These are phyloP conservation scores for Callimorpha dominula DNA, from an alignment of 2,888 invertebrate genomes.

Conservation along the genomic window DNA sequence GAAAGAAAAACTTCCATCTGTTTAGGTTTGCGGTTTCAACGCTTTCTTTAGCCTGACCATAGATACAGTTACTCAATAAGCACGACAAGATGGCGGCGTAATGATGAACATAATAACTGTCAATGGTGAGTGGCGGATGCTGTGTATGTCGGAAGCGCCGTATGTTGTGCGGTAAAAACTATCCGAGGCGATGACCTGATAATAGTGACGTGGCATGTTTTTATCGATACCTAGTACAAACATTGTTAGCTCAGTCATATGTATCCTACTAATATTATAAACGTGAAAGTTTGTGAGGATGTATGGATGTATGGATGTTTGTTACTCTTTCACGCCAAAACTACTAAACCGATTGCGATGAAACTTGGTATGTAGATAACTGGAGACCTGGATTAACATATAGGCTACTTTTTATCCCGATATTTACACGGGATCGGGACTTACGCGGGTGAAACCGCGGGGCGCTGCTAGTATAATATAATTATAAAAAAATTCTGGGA, in stretches of 20 bases:
- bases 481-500: background rate
- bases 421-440: no score
- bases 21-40: background rate
- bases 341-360: no score
- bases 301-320: no score
- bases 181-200: slow-evolving; percentile 51
- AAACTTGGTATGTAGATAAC: no score
- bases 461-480: no score
- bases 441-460: no score
- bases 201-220: slow-evolving; percentile 32
- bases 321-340: no score
- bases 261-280: no score
- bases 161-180: slow-evolving; percentile 65
- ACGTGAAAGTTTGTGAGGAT: no score
- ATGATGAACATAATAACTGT: slow-evolving; percentile 26
- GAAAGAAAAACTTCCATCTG: background rate
- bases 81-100: slow-evolving; percentile 6
- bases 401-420: no score
- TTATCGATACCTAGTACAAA: slow-evolving; percentile 8
- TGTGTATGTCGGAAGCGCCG: slow-evolving; percentile 70
- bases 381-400: no score
- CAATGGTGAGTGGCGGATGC: slow-evolving; percentile 56
- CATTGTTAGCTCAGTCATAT: background rate
- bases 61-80: slow-evolving; percentile 6
- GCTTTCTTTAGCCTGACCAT: slow-evolving; percentile 2